A percentile compares a stretch with the other conserved stretches of the same genome.
phyloP scores from a whole-genome alignment of 2,888 invertebrate genomes.

The Alloscopus bannaensis region DNA sequence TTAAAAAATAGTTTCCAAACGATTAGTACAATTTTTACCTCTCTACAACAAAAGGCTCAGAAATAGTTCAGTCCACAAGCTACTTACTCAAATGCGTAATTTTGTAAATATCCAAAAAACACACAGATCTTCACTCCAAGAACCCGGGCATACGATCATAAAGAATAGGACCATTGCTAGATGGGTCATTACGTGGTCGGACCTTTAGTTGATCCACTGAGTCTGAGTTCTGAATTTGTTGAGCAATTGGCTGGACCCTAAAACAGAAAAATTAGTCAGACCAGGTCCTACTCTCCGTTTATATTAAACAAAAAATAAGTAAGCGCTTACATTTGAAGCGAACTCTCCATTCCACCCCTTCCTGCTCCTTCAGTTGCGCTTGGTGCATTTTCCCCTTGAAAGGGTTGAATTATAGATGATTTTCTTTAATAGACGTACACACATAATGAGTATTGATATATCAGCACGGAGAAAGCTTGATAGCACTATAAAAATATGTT shows the following conservation, averaged over 20 bases:
- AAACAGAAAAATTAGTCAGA: constrained; percentile 73
- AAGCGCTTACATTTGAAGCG: constrained; percentile 69
- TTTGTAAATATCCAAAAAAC: no score
- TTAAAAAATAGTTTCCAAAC: no score
- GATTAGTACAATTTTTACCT: no score
- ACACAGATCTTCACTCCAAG: no score
- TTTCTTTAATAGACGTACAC: constrained; percentile 61
- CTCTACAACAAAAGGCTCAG: no score
- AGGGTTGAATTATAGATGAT: constrained; percentile 68
- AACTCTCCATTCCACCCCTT: constrained; percentile 64
- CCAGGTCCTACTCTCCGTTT: background rate
- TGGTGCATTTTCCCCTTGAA: constrained; percentile 48
- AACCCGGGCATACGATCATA: no score
- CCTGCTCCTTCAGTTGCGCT: constrained; percentile 23
- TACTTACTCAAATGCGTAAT: no score
- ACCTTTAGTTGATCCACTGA: constrained; percentile 85
- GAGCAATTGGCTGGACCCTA: constrained; percentile 88
- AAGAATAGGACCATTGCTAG: constrained; percentile 39
- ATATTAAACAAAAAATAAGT: constrained; percentile 5
- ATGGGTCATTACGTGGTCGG: constrained; percentile 20
- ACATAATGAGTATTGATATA: background rate
- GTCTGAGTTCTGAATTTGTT: constrained; percentile 87
- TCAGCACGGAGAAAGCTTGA: background rate
- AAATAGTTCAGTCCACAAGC: no score
- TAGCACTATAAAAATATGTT: background rate